These are phyloP conservation scores for Esperia sulphurella DNA, from an alignment of 2,888 invertebrate genomes.

Conservation along the genomic window DNA sequence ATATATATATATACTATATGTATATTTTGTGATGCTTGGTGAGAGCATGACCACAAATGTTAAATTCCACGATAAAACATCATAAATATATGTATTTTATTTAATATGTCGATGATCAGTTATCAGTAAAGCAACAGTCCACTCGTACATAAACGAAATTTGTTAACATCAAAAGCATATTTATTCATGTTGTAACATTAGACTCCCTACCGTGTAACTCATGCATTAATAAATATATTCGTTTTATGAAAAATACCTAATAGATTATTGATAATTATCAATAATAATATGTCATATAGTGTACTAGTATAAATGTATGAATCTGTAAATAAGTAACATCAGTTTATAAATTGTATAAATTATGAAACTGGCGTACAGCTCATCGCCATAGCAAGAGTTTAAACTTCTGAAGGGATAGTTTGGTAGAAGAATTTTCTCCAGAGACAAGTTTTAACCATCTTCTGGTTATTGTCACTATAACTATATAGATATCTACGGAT, in stretches of 20 bases:
- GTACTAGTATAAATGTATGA: slow-evolving; percentile 31
- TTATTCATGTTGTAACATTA: slow-evolving; percentile 23
- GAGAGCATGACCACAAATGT: slow-evolving; percentile 38
- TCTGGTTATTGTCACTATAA: too few species aligned
- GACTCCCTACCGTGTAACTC: slow-evolving; percentile 36
- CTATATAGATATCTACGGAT: too few species aligned
- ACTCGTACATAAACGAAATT: slow-evolving; percentile 39
- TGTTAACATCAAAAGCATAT: slow-evolving; percentile 56
- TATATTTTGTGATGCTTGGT: slow-evolving; percentile 29
- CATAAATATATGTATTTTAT: slow-evolving; percentile 39
- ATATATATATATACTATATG: too few species aligned
- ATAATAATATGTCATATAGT: slow-evolving; percentile 22
- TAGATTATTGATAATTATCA: slow-evolving; percentile 19
- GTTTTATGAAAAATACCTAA: slow-evolving; percentile 41
- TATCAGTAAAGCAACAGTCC: slow-evolving; percentile 44
- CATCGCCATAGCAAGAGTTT: too few species aligned
- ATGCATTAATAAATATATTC: slow-evolving; percentile 43
- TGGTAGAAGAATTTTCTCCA: too few species aligned
- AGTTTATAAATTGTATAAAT: slow-evolving; percentile 7
- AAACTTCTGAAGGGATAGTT: too few species aligned
- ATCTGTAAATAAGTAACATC: slow-evolving; percentile 19
- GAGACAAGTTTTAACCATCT: too few species aligned
- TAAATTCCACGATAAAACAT: slow-evolving; percentile 31
- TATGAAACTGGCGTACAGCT: too few species aligned
- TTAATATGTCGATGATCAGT: slow-evolving; percentile 23